Conservation (phyloP, 2,797 vertebrate species). For the Crenuchus spilurus region DNA sequence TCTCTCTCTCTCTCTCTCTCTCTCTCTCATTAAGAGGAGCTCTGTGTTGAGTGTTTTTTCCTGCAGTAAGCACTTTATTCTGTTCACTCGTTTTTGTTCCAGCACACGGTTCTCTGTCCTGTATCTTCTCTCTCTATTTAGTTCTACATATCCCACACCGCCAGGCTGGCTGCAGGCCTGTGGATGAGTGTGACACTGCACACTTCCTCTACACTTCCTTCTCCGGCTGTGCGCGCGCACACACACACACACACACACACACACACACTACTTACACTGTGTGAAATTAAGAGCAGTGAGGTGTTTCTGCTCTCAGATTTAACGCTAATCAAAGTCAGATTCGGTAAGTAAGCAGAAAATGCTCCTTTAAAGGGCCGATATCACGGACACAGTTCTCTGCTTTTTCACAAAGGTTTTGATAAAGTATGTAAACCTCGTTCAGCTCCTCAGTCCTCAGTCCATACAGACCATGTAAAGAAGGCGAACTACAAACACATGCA, state of each 20-base stretch:
- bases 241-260: not conserved
- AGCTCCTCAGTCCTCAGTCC: too few species aligned
- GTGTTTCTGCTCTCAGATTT: not conserved
- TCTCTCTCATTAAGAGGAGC: not conserved
- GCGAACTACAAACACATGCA: too few species aligned
- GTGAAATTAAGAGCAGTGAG: not conserved
- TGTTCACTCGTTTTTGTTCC: not conserved
- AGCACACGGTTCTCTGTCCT: not conserved
- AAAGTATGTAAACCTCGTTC: too few species aligned
- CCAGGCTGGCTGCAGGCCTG: slow-evolving; percentile 3
- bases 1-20: not conserved
- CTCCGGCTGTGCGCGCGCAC: not conserved
- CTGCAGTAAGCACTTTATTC: not conserved
- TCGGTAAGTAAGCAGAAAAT: too few species aligned
- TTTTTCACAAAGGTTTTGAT: too few species aligned
- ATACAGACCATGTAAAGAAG: too few species aligned
- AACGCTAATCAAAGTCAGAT: not conserved
- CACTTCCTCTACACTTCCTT: not conserved
- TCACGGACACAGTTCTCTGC: too few species aligned
- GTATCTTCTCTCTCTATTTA: not conserved
- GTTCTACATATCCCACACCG: not conserved
- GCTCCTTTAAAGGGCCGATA: too few species aligned
- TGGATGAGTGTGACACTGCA: not conserved
- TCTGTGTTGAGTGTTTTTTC: not conserved
- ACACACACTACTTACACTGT: not conserved